Base-by-base conservation (phyloP, 2,113 vertebrate species). In the Hassar affinis region DNA sequence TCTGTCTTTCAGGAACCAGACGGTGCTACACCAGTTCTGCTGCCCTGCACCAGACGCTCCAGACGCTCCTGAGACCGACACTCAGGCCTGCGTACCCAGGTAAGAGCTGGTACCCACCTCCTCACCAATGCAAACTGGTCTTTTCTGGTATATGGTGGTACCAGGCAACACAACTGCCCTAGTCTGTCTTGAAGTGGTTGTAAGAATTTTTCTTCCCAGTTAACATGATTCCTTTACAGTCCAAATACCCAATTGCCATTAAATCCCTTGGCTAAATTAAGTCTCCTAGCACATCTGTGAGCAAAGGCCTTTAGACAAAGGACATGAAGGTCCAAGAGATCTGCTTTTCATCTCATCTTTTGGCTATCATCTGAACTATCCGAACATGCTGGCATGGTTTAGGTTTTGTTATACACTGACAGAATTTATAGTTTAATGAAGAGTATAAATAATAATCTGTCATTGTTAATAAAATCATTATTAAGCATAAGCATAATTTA, bases 21-120 rank as follows among this genome's bases (percentile, higher is more conserved):
- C 96, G 1, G 97, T 99, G 85, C 94, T 99, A 80, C 97, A 99
- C 90, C 98, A 99, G 93, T 99, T 99, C 93, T 99, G 98, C 92
- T 99, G 97, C 89, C 98, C 98, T 1, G 97, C 96, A n/a, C 96
- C 97, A 25, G 79, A 81, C 49, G 79, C 79, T 18, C 77, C 77
- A 0, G 98, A 99, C 0, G 92, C 95, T 62, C 91, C 96, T 86
- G 96, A 99, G 94, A 93, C 87, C 18, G 94, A 95, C 61, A 92
- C 92, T 1, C 92, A 92, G 14, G 92, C 93, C 86, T 94, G 93
- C 90, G 91, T 93, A 78, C 92, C 93, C 89, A 94, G 94, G 94
- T 95, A 95, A 92, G 94, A 3, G 68, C 86, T 69, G 82, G 88
- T 85, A 86, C 89, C 87, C 85, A 80, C 61, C 59, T 81, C 84